Evolutionary conservation across 2,113 vertebrate species (phyloP).

Genomic region (Colinus virginianus): DNA sequence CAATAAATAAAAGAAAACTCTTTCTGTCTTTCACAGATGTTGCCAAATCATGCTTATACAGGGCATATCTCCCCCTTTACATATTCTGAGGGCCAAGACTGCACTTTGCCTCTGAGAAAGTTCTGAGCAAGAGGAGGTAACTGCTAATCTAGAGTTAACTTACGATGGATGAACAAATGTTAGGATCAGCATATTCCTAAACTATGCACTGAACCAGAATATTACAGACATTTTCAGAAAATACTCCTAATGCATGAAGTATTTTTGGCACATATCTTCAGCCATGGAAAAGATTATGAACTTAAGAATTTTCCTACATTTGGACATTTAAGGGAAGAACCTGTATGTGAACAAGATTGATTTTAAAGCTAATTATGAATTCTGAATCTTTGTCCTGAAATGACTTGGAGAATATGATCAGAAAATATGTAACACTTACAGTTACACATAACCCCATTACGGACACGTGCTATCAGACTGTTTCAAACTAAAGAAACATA

Average conservation of each 20-base stretch:
- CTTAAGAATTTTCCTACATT: neutral
- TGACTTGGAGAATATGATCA: neutral
- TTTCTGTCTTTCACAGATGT: too few relatives aligned
- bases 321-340: neutral
- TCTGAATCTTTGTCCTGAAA: neutral
- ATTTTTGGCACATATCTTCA: neutral
- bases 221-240: neutral
- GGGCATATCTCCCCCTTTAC: fast-evolving
- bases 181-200: neutral
- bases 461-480: neutral
- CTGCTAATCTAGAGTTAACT: neutral
- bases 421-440: neutral
- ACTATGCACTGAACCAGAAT: fast-evolving
- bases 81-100: neutral
- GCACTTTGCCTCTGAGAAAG: neutral
- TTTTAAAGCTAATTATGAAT: neutral
- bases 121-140: neutral
- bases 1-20: too few relatives aligned
- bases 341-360: neutral
- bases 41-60: neutral
- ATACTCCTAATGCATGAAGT: neutral
- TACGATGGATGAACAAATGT: neutral
- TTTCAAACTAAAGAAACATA: neutral
- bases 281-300: neutral
- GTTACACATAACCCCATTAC: fast-evolving